Percentiles rank a stretch among this genome's conserved stretches.
These are phyloP conservation scores for Tetheella fluctuosa DNA, from an alignment of 2,888 invertebrate species.

Conservation along the genomic window DNA sequence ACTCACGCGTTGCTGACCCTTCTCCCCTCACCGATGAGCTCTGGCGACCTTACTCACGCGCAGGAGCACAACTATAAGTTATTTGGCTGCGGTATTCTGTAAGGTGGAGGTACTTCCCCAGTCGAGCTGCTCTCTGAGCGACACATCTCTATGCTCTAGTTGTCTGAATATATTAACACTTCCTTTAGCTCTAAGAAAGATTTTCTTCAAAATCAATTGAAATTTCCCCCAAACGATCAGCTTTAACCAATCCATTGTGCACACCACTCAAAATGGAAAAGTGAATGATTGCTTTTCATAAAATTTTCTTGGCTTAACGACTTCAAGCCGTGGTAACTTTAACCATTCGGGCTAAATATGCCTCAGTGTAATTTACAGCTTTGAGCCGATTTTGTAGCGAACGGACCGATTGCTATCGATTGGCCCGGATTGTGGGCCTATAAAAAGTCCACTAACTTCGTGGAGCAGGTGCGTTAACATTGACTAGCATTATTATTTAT, in stretches of 20 bases:
- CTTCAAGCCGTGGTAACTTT: slow-evolving; percentile 34
- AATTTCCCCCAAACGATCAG: neutral
- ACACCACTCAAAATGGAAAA: slow-evolving; percentile 27
- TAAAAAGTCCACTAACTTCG: slow-evolving; percentile 5
- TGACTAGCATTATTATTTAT: slow-evolving; percentile 9
- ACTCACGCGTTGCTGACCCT: no score
- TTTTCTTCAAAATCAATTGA: neutral
- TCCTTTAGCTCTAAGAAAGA: neutral
- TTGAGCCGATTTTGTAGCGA: neutral
- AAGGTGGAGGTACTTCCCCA: no score
- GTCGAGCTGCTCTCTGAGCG: no score
- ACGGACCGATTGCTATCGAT: slow-evolving; percentile 10
- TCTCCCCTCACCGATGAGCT: no score
- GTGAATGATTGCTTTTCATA: slow-evolving; percentile 44
- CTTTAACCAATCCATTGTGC: slow-evolving; percentile 8
- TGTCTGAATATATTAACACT: no score
- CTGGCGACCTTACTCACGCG: no score
- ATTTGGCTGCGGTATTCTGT: no score
- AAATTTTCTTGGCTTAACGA: slow-evolving; percentile 41
- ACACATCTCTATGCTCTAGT: no score
- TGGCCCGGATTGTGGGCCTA: neutral
- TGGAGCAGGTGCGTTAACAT: slow-evolving; percentile 9
- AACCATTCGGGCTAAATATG: slow-evolving; percentile 38
- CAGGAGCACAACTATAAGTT: no score
- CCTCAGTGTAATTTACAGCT: slow-evolving; percentile 20